Evolutionary conservation across 2,797 vertebrate genomes (phyloP).

Genomic region (Enteromius afrohamiltoni): DNA sequence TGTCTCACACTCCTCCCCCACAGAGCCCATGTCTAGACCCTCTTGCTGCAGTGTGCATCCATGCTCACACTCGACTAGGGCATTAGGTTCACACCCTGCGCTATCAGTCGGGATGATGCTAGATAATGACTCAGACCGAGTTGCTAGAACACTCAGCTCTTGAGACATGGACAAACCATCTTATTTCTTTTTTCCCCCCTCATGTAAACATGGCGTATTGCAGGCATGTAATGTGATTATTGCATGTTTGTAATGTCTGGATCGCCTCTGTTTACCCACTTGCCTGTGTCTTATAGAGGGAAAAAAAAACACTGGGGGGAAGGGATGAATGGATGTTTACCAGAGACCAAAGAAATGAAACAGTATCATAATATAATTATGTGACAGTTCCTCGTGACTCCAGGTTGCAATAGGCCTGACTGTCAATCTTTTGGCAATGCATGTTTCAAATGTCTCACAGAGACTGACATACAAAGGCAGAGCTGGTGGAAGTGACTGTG

Average conservation of each 20-base stretch:
- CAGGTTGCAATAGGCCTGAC: not conserved
- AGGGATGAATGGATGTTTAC: not conserved
- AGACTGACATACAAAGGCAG: not conserved
- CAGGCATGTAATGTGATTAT: constrained; percentile 28
- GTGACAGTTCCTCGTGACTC: not conserved
- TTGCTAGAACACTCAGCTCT: constrained; percentile 9
- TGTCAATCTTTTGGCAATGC: not conserved
- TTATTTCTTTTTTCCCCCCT: not conserved
- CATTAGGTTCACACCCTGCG: constrained; percentile 44
- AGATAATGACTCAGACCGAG: constrained; percentile 52
- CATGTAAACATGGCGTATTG: constrained; percentile 20
- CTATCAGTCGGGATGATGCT: constrained; percentile 52
- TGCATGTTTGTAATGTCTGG: constrained; percentile 12
- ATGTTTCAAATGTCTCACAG: not conserved
- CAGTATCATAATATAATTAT: not conserved
- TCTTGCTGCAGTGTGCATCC: constrained; percentile 45
- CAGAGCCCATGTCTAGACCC: constrained; percentile 57
- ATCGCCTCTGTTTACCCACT: not conserved
- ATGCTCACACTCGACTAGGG: constrained; percentile 34
- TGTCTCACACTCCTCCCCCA: constrained; percentile 56
- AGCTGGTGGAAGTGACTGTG: not conserved
- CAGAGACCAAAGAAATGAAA: not conserved
- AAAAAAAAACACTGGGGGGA: not conserved
- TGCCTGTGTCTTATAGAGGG: not conserved
- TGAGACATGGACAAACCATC: constrained; percentile 17